phyloP scores from a whole-genome alignment of 2,113 vertebrate genomes.

The Calidris pygmaea region DNA sequence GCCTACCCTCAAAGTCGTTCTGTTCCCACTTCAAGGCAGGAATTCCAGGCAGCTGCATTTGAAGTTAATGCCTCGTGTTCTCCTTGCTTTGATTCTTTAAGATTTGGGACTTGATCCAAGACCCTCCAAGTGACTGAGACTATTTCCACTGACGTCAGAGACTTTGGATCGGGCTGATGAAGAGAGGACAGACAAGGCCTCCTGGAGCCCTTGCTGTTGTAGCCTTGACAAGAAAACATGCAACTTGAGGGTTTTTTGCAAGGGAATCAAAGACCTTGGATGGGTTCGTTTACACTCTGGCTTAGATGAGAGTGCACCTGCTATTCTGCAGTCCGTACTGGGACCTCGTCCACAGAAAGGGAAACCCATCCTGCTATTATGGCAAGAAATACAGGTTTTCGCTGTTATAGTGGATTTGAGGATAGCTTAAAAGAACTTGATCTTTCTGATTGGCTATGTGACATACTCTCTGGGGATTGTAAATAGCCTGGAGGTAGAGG shows the following conservation, averaged over 20 bases:
- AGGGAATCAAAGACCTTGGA: not conserved
- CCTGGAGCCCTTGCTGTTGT: not conserved
- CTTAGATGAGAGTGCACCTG: not conserved
- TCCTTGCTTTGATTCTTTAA: slow-evolving; percentile 24
- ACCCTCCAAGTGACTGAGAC: not conserved
- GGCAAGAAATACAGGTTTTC: not conserved
- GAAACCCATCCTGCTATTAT: not conserved
- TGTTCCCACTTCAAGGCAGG: slow-evolving; percentile 16
- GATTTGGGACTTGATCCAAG: slow-evolving; percentile 5
- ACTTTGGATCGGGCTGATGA: not conserved
- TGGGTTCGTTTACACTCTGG: not conserved
- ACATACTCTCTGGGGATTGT: not conserved
- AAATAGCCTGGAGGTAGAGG: slow-evolving; percentile 1
- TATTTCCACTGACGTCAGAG: not conserved
- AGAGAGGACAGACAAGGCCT: not conserved
- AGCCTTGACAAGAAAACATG: not conserved
- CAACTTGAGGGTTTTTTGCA: not conserved
- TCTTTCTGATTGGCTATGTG: not conserved
- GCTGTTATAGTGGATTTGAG: not conserved
- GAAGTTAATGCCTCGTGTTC: slow-evolving; percentile 29
- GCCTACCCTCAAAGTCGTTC: not conserved
- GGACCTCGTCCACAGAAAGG: not conserved
- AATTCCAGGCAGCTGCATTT: slow-evolving; percentile 40
- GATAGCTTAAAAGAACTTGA: not conserved
- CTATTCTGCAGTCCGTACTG: not conserved